Percentiles rank a stretch among this genome's conserved stretches.
phyloP scores from a whole-genome alignment of 1,140 invertebrate species.

The Drosophila arizonae region DNA sequence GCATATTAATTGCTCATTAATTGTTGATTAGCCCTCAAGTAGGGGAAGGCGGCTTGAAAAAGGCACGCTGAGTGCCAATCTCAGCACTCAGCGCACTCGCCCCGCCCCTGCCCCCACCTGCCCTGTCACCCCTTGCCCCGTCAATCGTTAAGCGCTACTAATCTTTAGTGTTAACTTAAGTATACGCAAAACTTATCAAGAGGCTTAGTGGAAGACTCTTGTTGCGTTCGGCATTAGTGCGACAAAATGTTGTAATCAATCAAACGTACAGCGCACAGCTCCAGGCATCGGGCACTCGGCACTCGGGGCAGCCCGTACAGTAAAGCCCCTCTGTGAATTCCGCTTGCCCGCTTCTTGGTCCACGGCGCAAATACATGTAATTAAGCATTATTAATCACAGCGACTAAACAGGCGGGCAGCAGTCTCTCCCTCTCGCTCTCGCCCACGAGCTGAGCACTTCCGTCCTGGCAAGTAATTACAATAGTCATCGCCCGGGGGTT shows the following conservation, averaged over 20 bases:
- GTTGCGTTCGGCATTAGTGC: slow-evolving; percentile 57
- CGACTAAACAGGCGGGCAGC: slow-evolving; percentile 58
- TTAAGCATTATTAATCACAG: slow-evolving; percentile 81
- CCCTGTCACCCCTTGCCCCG: neutral
- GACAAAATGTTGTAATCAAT: slow-evolving; percentile 80
- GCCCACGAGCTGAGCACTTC: slow-evolving; percentile 59
- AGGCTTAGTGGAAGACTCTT: slow-evolving; percentile 38
- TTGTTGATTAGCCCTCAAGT: slow-evolving; percentile 77
- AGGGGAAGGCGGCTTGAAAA: slow-evolving; percentile 18
- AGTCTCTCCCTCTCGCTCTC: neutral
- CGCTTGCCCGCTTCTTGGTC: slow-evolving; percentile 29
- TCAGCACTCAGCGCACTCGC: slow-evolving; percentile 15
- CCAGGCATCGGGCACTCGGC: neutral
- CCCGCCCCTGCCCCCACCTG: neutral
- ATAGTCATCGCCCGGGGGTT: slow-evolving; percentile 62
- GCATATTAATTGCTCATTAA: slow-evolving; percentile 82
- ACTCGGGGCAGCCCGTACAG: neutral
- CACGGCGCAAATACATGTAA: slow-evolving; percentile 70
- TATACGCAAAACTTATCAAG: slow-evolving; percentile 64
- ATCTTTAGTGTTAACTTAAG: slow-evolving; percentile 63
- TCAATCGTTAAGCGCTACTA: slow-evolving; percentile 37
- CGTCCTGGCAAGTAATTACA: slow-evolving; percentile 71
- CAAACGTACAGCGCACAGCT: slow-evolving; percentile 49
- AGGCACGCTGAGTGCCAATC: slow-evolving; percentile 37
- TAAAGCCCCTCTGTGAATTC: slow-evolving; percentile 21